Evolutionary conservation across 2,888 invertebrate species (phyloP).

Genomic region (Campoplex capitator): DNA sequence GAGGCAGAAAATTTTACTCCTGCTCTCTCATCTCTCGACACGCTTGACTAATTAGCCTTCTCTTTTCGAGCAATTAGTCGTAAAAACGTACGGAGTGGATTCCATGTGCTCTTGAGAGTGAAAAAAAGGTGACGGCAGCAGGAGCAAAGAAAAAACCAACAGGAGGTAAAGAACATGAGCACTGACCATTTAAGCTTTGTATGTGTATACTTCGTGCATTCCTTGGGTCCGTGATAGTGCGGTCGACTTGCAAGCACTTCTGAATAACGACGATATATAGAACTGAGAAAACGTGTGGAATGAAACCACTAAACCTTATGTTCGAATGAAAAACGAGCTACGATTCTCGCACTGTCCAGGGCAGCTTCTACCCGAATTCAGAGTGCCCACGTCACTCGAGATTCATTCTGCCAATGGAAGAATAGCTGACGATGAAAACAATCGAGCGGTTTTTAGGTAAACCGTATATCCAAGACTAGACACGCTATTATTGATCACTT

Average conservation of each 20-base stretch:
- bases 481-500: neutral
- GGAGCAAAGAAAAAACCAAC: slow-evolving; percentile 67
- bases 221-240: neutral
- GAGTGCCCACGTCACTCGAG: slow-evolving; percentile 28
- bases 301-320: slow-evolving; percentile 21
- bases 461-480: neutral
- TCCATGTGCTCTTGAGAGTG: slow-evolving; percentile 65
- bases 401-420: slow-evolving; percentile 24
- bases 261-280: slow-evolving; percentile 13
- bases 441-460: neutral
- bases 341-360: slow-evolving; percentile 44
- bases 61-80: slow-evolving; percentile 74
- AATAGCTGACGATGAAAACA: neutral
- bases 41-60: slow-evolving; percentile 73
- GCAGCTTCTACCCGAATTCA: slow-evolving; percentile 5
- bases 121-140: slow-evolving; percentile 56
- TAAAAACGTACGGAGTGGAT: slow-evolving; percentile 69
- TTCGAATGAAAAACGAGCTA: slow-evolving; percentile 17
- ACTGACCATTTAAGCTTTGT: slow-evolving; percentile 46
- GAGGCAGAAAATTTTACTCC: slow-evolving; percentile 33
- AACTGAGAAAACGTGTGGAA: slow-evolving; percentile 17
- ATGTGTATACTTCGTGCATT: neutral
- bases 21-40: slow-evolving; percentile 49
- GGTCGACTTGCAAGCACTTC: slow-evolving; percentile 24
- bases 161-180: slow-evolving; percentile 64